phyloP scores from a whole-genome alignment of 2,113 vertebrate genomes.

The Bothrops jararaca region DNA sequence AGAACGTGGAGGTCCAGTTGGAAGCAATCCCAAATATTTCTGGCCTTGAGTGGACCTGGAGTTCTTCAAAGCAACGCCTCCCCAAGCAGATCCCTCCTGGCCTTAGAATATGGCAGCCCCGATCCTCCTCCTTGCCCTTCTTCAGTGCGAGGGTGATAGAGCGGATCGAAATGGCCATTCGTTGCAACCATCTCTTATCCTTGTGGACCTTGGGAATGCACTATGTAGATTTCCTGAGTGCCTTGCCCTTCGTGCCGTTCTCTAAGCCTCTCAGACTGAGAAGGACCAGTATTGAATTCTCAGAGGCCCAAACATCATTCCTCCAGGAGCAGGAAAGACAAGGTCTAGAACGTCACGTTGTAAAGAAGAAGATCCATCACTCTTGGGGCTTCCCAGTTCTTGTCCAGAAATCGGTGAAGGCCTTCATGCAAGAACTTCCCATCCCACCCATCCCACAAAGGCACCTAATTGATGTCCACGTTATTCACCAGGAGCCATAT shows the following conservation, averaged over 20 bases:
- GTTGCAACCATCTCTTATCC: neutral
- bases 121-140: neutral
- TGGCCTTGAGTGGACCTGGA: neutral
- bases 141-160: neutral
- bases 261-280: neutral
- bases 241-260: neutral
- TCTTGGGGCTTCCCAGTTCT: neutral
- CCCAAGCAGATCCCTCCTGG: neutral
- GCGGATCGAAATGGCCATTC: slow-evolving; percentile 17
- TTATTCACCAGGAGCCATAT: neutral
- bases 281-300: neutral
- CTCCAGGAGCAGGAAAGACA: slow-evolving; percentile 6
- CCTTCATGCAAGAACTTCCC: neutral
- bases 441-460: no score
- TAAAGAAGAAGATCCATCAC: slow-evolving; percentile 22
- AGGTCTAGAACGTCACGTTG: slow-evolving; percentile 28
- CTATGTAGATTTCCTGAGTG: neutral
- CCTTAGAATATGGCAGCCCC: neutral
- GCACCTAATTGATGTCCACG: fast-evolving
- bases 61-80: neutral
- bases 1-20: neutral
- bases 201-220: neutral
- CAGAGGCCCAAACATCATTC: neutral
- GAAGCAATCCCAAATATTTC: neutral
- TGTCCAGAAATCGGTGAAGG: neutral